phyloP scores from a whole-genome alignment of 2,797 vertebrate genomes.

The Pangasius djambal region DNA sequence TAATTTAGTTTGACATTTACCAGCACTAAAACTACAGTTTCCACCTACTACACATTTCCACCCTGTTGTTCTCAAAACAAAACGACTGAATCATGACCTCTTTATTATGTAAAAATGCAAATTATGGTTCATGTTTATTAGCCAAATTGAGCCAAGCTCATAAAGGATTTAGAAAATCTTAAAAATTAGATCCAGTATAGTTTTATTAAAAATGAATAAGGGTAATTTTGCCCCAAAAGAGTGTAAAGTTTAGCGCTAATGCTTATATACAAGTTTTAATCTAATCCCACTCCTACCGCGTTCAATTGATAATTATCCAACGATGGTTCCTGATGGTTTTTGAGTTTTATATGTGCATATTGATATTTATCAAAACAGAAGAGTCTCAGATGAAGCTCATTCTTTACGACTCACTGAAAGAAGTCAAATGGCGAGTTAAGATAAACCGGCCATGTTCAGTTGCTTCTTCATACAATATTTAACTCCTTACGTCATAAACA shows the following conservation, averaged over 20 bases:
- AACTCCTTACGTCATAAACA: not conserved
- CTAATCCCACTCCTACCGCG: not conserved
- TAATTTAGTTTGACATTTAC: not conserved
- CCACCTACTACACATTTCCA: not conserved
- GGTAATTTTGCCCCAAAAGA: not conserved
- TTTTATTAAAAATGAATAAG: not conserved
- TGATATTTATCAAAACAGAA: not conserved
- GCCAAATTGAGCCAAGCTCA: not conserved
- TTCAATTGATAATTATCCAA: not conserved
- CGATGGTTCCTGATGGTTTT: not conserved
- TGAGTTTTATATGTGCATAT: too few species aligned
- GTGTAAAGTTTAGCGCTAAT: not conserved
- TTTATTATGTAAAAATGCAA: not conserved
- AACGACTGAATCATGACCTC: not conserved
- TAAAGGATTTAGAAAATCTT: not conserved
- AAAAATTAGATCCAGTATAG: not conserved
- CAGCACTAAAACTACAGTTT: not conserved
- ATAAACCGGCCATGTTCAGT: not conserved
- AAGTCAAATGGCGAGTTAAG: slow-evolving; percentile 24
- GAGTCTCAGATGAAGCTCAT: not conserved
- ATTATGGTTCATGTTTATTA: not conserved
- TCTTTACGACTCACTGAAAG: slow-evolving; percentile 27
- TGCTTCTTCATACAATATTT: slow-evolving; percentile 9
- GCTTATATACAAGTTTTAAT: not conserved
- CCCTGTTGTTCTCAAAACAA: not conserved